Evolutionary conservation across 30 jellyfish, hydroid and myxozoan species (phyloP), one percentile per base, ranked within the genome.

Genomic region (Hydra vulgaris): DNA sequence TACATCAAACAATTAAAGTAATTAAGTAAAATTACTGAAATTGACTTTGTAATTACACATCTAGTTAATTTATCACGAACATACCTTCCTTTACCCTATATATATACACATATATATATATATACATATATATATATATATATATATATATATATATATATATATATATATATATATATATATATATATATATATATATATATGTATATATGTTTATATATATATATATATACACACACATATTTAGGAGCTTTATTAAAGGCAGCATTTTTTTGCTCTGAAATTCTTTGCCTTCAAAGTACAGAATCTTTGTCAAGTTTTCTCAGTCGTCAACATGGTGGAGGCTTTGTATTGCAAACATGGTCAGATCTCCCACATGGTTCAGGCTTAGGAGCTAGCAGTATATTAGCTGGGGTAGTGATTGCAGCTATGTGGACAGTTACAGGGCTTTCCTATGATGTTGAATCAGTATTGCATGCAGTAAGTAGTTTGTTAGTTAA

Each of bases 311-410:
- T 92, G 79, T 74, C 89, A 21, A 85, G 81, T 22, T 90, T 78
- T 74, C 88, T 92, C 0, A 17, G 25, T 71, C 55, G 55, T 20
- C 74, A 68, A 25, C 85, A 92, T 74, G 81, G 86, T 17, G 88
- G 98, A 21, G 98, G 98, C 8, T 87, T 92, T 79, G 94, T 77
- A 27, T 81, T 92, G 18, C 98, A 92, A 56, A 87, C 98, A 18
- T 87, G 98, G 96, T 82, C 98, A 56, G 87, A 85, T 19, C 89
- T 92, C 21, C 98, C 98, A 0, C 96, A 87, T 80, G 98, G 98
- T 18, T 92, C 98, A n/a, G 98, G 98, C 5, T 82, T 92, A 53
- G 98, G 98, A 18, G 87, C 98, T 24, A 92, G 98, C 75, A 92
- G 98, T 80, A 87, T 92, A 18, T 82, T 92, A 24, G 96, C 98